These are phyloP conservation scores for Podarcis raffonei DNA, from an alignment of 2,113 vertebrate genomes.

Conservation along the genomic window DNA sequence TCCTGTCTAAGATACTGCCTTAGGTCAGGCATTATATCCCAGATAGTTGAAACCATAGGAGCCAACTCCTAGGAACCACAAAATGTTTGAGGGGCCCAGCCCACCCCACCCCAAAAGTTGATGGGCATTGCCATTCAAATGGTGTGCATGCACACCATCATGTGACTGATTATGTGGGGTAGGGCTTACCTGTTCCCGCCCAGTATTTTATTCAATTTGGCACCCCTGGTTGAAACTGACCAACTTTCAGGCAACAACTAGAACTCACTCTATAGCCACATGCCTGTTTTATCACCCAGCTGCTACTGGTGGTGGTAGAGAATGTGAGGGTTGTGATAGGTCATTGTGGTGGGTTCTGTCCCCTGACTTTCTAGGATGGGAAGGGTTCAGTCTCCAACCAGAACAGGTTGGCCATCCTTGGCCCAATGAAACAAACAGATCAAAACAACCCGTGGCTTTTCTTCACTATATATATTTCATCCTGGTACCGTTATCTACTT, in stretches of 20 bases:
- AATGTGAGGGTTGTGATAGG: not conserved
- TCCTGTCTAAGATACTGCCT: not conserved
- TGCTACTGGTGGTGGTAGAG: too few relatives aligned
- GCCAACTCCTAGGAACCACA: too few relatives aligned
- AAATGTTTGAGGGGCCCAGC: too few relatives aligned
- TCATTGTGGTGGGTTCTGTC: not conserved
- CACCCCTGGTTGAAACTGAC: not conserved
- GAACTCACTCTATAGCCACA: not conserved
- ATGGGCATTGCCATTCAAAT: too few relatives aligned
- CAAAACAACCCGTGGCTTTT: not conserved
- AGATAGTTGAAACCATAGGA: not conserved
- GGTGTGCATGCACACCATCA: too few relatives aligned
- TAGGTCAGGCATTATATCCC: not conserved
- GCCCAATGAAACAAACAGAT: not conserved
- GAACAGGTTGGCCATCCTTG: not conserved
- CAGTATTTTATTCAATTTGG: too few relatives aligned
- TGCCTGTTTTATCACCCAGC: not conserved
- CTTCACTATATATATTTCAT: not conserved
- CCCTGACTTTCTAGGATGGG: not conserved
- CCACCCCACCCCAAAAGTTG: too few relatives aligned
- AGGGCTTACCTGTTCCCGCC: too few relatives aligned
- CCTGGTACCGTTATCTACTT: not conserved
- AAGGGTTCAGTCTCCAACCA: not conserved
- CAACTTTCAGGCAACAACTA: slow-evolving; percentile 22
- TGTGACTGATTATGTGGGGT: too few relatives aligned